Conservation (phyloP, 1,140 invertebrate genomes). For the Drosophila erecta region DNA sequence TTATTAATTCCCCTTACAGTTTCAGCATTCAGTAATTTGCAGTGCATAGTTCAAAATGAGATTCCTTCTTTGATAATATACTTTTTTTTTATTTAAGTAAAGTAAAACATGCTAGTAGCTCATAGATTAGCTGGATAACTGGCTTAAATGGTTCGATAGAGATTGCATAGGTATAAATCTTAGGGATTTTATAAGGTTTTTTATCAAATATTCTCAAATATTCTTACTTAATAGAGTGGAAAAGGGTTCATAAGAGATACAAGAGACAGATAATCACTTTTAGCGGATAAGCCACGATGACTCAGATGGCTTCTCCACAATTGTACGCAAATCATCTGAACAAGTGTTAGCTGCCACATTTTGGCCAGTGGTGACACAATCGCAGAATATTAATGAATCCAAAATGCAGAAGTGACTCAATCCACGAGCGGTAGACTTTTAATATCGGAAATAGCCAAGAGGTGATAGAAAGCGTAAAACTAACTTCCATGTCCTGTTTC, state of each 20-base stretch:
- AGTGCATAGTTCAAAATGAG: too few relatives aligned
- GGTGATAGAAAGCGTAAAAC: constrained; percentile 1
- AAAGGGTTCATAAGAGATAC: not conserved
- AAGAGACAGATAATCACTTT: not conserved
- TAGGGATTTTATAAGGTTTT: too few relatives aligned
- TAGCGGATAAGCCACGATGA: constrained; percentile 10
- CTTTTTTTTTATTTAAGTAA: not conserved
- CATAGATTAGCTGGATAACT: too few relatives aligned
- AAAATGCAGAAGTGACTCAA: constrained; percentile 43
- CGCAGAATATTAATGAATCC: constrained; percentile 33
- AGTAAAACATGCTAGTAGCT: not conserved
- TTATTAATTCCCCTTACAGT: too few relatives aligned
- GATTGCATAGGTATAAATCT: too few relatives aligned
- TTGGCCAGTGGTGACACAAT: constrained; percentile 30
- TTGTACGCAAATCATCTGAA: constrained; percentile 27
- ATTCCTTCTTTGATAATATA: too few relatives aligned
- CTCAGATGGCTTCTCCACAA: constrained; percentile 11
- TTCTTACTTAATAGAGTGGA: not conserved
- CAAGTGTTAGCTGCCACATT: constrained; percentile 31
- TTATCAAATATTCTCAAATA: too few relatives aligned
- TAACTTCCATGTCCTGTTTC: constrained; percentile 2
- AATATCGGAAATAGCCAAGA: constrained; percentile 23
- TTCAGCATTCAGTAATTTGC: too few relatives aligned
- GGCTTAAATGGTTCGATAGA: too few relatives aligned
- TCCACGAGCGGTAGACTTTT: constrained; percentile 14